Evolutionary conservation across 2,113 vertebrate species (phyloP).

Genomic region (Cebus imitator): DNA sequence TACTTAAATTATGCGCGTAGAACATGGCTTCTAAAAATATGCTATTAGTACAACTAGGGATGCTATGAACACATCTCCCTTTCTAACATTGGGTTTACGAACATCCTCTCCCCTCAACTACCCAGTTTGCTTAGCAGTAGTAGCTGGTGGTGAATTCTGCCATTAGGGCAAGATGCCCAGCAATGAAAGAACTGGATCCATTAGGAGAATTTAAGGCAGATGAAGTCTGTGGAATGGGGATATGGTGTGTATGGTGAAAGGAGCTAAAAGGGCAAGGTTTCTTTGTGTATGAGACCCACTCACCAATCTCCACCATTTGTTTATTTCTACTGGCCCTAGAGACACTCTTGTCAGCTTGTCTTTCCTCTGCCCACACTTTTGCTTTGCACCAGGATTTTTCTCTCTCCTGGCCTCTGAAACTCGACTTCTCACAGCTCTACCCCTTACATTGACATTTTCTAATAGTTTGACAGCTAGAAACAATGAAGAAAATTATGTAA

Average conservation of each 20-base stretch:
- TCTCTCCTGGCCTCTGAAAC: neutral
- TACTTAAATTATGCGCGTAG: neutral
- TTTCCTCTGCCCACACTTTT: neutral
- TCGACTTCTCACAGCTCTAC: neutral
- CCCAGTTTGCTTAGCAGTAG: neutral
- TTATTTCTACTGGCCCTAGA: neutral
- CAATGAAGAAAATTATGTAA: neutral
- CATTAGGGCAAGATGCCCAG: conserved; percentile 4
- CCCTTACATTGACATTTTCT: neutral
- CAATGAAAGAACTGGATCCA: neutral
- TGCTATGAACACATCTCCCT: neutral
- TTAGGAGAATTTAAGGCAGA: neutral
- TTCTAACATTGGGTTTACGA: neutral
- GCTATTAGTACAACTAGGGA: neutral
- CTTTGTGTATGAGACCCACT: neutral
- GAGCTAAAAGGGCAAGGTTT: neutral
- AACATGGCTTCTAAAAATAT: neutral
- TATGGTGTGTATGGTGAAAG: neutral
- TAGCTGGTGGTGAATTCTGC: neutral
- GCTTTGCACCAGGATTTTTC: neutral
- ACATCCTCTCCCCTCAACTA: neutral
- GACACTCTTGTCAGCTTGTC: neutral
- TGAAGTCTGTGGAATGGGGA: neutral
- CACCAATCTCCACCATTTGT: neutral
- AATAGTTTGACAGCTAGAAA: conserved; percentile 42